Evolutionary conservation across 2,113 vertebrate genomes (phyloP).

Genomic region (Urocitellus parryii): DNA sequence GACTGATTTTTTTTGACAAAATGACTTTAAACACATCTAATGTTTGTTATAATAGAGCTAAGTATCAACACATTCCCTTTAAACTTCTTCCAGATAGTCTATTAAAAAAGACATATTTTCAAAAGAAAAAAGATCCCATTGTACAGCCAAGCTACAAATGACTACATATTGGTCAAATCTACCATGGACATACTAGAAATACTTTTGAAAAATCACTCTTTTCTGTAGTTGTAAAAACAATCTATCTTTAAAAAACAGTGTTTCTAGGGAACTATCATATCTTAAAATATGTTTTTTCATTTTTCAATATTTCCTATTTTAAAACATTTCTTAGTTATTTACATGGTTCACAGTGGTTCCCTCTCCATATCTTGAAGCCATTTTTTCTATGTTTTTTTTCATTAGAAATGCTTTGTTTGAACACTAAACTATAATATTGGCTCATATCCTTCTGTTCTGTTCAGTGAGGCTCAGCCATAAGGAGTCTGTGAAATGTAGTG

Average conservation of each 20-base stretch:
- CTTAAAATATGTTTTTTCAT: slow-evolving; percentile 7
- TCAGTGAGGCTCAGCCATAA: background rate
- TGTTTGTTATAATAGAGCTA: slow-evolving; percentile 80
- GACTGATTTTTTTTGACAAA: slow-evolving; percentile 74
- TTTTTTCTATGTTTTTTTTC: background rate
- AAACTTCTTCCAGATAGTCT: slow-evolving; percentile 84
- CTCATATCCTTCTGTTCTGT: background rate
- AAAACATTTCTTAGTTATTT: slow-evolving; percentile 1
- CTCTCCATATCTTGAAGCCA: background rate
- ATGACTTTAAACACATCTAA: slow-evolving; percentile 81
- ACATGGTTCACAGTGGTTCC: background rate
- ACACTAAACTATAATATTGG: background rate
- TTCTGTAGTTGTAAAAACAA: slow-evolving; percentile 62
- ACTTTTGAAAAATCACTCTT: slow-evolving; percentile 65
- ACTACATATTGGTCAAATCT: slow-evolving; percentile 78
- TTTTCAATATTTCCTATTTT: slow-evolving; percentile 26
- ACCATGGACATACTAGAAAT: slow-evolving; percentile 74
- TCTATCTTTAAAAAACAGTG: slow-evolving; percentile 23
- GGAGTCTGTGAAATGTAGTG: background rate
- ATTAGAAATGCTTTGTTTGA: background rate
- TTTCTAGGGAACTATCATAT: slow-evolving; percentile 2
- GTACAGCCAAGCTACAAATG: slow-evolving; percentile 73
- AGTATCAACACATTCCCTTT: slow-evolving; percentile 83
- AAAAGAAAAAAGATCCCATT: slow-evolving; percentile 78
- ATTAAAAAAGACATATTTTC: slow-evolving; percentile 72